These are phyloP conservation scores for Eustalomyia histrio DNA, from an alignment of 2,888 invertebrate genomes.

Conservation along the genomic window DNA sequence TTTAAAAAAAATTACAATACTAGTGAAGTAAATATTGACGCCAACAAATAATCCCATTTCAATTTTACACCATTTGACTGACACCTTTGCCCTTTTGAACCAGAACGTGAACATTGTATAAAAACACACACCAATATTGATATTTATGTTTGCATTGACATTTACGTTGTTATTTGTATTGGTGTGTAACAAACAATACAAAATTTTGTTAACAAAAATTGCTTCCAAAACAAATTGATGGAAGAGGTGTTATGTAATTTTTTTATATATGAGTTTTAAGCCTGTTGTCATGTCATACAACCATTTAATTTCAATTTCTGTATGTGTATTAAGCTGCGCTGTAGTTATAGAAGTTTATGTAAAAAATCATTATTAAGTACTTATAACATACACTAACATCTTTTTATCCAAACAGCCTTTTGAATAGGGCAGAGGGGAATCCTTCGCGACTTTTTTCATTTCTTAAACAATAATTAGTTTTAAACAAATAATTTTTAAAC, in stretches of 20 bases:
- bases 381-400: background rate
- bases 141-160: background rate
- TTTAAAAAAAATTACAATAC: background rate
- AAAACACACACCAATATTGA: background rate
- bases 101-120: background rate
- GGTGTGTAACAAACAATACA: background rate
- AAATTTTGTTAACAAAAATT: constrained; percentile 4
- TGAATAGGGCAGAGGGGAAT: too few relatives aligned
- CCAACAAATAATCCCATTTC: background rate
- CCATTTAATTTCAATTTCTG: constrained; percentile 19
- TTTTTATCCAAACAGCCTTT: background rate
- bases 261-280: constrained; percentile 1
- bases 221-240: background rate
- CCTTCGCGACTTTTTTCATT: too few relatives aligned
- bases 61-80: constrained; percentile 13
- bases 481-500: too few relatives aligned
- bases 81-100: constrained; percentile 18
- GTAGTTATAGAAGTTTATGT: background rate
- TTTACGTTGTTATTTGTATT: background rate
- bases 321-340: background rate
- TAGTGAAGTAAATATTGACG: background rate
- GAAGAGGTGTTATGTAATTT: constrained; percentile 6
- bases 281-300: constrained; percentile 18
- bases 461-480: too few relatives aligned
- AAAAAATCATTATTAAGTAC: background rate